Base-by-base conservation (phyloP, 2,113 vertebrate genomes). In the Carollia perspicillata region DNA sequence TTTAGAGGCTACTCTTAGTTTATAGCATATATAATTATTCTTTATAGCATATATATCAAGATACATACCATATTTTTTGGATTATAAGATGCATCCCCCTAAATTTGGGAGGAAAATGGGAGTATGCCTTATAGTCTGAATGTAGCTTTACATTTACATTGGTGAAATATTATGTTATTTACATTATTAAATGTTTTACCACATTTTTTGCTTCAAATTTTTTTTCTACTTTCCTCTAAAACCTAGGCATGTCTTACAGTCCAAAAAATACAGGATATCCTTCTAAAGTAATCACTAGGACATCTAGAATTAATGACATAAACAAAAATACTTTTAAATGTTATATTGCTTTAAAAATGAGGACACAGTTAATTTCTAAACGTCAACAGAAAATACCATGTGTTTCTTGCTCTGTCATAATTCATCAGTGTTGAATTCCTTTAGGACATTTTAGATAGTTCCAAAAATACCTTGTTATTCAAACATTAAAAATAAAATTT, bases 401-500 rank as follows among this genome's bases (percentile, higher is more conserved):
- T 22, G 14, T 42, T 60, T 88, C 10, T 53, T 69, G 51, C 92
- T 75, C 42, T 92, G 35, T 17, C 11, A n/a, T 65, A 85, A 88
- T 83, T 94, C 18, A 83, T 91, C 75, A 84, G 7, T 75, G 5
- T 53, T 80, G 53, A 94, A 93, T 93, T 83, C 4, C 68, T 81
- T 78, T 23, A 33, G 44, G 26, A 68, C n/a, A 51, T 89, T 95
- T 95, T 65, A 68, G n/a, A 55, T 69, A 84, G 30, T 84, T 95
- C 37, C 86, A 55, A 92, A 92, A 93, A 90, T 55, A 75, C 3
- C 1, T 66, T 89, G 12, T 58, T 93, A 84, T 74, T 89, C 23
- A 84, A 88, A 79, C 3, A 90, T 75, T 89, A 89, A 96, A 80
- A 69, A 92, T 75, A 80, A 77, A 94, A 79, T 93, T 85, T 6